These are phyloP conservation scores for Pygoscelis adeliae DNA, from an alignment of 2,113 vertebrate genomes.

Conservation along the genomic window DNA sequence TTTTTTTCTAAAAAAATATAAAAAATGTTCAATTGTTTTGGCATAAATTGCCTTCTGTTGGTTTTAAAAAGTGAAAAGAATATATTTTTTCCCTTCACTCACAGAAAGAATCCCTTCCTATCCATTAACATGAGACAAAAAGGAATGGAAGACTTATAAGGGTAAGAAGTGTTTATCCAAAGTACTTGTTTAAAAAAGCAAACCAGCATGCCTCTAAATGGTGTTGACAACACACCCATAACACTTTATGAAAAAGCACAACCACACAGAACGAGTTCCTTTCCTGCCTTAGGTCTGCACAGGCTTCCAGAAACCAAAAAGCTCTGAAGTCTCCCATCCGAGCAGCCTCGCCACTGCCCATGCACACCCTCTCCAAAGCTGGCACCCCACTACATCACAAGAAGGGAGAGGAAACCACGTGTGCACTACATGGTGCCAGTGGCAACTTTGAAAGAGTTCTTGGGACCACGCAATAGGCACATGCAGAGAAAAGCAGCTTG, in stretches of 20 bases:
- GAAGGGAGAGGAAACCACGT: rapidly evolving
- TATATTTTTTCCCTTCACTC: background rate
- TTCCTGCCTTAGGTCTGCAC: background rate
- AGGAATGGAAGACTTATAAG: background rate
- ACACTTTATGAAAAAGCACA: background rate
- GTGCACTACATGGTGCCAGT: rapidly evolving
- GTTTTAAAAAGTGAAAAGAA: background rate
- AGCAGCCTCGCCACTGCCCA: background rate
- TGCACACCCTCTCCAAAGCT: rapidly evolving
- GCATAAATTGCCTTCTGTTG: background rate
- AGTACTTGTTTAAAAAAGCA: background rate
- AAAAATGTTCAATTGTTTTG: background rate
- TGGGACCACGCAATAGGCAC: background rate
- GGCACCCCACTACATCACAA: no score
- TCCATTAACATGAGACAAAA: background rate
- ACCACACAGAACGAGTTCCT: background rate
- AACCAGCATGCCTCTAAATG: rapidly evolving
- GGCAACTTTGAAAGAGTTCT: background rate
- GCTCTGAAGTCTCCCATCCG: background rate
- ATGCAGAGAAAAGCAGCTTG: background rate
- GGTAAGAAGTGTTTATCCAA: background rate
- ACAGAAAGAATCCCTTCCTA: background rate
- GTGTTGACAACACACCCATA: background rate
- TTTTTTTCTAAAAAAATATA: background rate
- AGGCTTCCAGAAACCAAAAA: background rate